These are phyloP conservation scores for Drosophila barbarae DNA, from an alignment of 2,888 invertebrate species.

Conservation along the genomic window DNA sequence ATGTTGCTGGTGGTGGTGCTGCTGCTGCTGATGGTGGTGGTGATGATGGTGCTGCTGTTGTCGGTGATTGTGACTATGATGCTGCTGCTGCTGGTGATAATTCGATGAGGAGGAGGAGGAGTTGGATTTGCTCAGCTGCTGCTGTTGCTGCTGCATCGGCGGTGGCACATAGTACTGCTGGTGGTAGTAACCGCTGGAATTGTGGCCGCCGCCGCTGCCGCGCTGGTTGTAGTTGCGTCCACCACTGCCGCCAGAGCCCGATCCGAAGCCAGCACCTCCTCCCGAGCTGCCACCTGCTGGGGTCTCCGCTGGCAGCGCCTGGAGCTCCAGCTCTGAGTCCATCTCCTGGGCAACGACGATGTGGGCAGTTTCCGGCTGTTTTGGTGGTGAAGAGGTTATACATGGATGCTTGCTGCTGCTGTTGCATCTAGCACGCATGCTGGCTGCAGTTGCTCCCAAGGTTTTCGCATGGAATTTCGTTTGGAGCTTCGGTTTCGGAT, in stretches of 20 bases:
- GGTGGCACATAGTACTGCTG: constrained; percentile 78
- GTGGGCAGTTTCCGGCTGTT: constrained; percentile 55
- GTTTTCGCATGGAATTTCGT: constrained; percentile 34
- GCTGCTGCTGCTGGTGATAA: constrained; percentile 48
- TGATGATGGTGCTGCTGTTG: constrained; percentile 42
- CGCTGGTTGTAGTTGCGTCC: constrained; percentile 43
- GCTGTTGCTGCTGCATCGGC: constrained; percentile 71
- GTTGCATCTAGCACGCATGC: constrained; percentile 46
- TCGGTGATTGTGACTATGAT: constrained; percentile 39
- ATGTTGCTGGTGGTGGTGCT: constrained; percentile 57
- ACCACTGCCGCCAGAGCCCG: constrained; percentile 4
- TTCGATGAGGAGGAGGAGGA: constrained; percentile 32
- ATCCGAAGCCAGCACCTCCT: neutral
- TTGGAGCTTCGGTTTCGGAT: constrained; percentile 38
- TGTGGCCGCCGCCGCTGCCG: constrained; percentile 34
- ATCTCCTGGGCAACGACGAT: constrained; percentile 20
- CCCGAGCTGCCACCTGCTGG: neutral
- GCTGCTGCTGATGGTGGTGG: constrained; percentile 27
- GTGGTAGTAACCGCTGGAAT: constrained; percentile 63
- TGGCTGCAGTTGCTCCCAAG: constrained; percentile 64
- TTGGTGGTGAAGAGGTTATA: constrained; percentile 71
- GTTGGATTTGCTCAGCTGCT: constrained; percentile 56
- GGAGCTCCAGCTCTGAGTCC: constrained; percentile 41
- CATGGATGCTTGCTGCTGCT: constrained; percentile 58
- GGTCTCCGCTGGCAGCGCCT: neutral